Evolutionary conservation across 2,113 vertebrate species (phyloP).

Genomic region (Xiphias gladius): DNA sequence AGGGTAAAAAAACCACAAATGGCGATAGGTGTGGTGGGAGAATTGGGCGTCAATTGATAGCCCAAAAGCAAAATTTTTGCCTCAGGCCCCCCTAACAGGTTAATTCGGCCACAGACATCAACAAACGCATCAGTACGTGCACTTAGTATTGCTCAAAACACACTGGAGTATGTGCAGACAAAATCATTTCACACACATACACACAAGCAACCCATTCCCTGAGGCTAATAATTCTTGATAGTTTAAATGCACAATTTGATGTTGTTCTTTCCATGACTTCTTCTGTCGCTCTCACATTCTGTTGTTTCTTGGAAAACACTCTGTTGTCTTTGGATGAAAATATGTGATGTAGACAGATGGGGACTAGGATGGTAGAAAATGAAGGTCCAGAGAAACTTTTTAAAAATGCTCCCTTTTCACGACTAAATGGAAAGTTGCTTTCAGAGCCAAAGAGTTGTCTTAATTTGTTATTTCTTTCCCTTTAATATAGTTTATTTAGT

Average conservation of each 20-base stretch:
- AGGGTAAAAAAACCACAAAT: slow-evolving; percentile 7
- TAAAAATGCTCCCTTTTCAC: slow-evolving; percentile 14
- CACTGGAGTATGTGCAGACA: not conserved
- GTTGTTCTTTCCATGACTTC: slow-evolving; percentile 68
- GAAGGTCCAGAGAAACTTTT: slow-evolving; percentile 33
- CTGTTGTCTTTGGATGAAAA: slow-evolving; percentile 66
- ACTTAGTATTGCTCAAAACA: slow-evolving; percentile 19
- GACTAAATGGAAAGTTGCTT: slow-evolving; percentile 45
- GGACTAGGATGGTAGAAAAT: slow-evolving; percentile 33
- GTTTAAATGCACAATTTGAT: slow-evolving; percentile 45
- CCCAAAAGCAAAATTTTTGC: slow-evolving; percentile 23
- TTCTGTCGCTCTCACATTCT: slow-evolving; percentile 56
- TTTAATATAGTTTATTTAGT: not conserved
- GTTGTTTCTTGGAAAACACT: slow-evolving; percentile 66
- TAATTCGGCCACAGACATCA: slow-evolving; percentile 28
- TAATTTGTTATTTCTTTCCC: slow-evolving; percentile 36
- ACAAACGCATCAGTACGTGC: not conserved
- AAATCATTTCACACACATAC: slow-evolving; percentile 19
- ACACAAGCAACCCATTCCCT: slow-evolving; percentile 26
- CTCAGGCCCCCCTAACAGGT: slow-evolving; percentile 20
- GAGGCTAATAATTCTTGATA: slow-evolving; percentile 39
- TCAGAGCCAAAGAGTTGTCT: slow-evolving; percentile 34
- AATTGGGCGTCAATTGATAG: slow-evolving; percentile 7
- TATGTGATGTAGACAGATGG: slow-evolving; percentile 59
- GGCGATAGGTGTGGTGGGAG: not conserved